Evolutionary conservation across 2,797 vertebrate species (phyloP), one percentile per base, ranked within the genome.

Genomic region (Oreochromis grahami): DNA sequence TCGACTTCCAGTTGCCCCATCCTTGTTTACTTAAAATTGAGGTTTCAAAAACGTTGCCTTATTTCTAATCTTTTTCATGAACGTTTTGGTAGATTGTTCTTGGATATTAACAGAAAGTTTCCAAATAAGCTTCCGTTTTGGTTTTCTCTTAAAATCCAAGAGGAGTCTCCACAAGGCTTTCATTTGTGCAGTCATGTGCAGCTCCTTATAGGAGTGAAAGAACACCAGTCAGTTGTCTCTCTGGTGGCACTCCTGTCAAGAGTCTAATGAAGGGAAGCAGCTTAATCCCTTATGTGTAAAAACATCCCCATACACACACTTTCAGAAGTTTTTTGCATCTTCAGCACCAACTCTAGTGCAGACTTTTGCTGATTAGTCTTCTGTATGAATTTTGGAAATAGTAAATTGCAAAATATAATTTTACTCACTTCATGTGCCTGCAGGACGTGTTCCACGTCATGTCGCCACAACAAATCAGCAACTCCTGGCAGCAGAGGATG

Each of bases 381-480:
- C 32, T 17, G 51, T 26, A 10, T 51, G 1, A 34, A 45, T 78
- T 52, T 50, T 1, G 0, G 15, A 45, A 80, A 45, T 6, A 3
- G 51, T 34, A 48, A 84, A 51, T 2, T 51, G 6, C 3, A 55
- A 65, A 48, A 53, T 21, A 13, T 14, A 3, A 21, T 6, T 60
- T 45, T 1, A 26, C 41, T 41, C n/a, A 2, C 13, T 43, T 14
- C 34, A 4, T 89, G 21, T 90, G 17, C 84, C 36, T 41, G 29
- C 90, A 99, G 98, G 98, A 70, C 97, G 98, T 1, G 97, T 98
- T 79, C 95, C 96, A 1, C 96, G 98, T 5, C 90, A 95, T 0
- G 97, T 98, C 24, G 95, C 96, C 2, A 97, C 96, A 3, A 95
- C 97, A 5, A 97, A 89, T 84, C 96, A 97, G 86, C 98, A 98